Percentiles rank a stretch among this genome's conserved stretches.
phyloP scores from a whole-genome alignment of 2,888 invertebrate genomes.

The Sarcophaga rosellei region DNA sequence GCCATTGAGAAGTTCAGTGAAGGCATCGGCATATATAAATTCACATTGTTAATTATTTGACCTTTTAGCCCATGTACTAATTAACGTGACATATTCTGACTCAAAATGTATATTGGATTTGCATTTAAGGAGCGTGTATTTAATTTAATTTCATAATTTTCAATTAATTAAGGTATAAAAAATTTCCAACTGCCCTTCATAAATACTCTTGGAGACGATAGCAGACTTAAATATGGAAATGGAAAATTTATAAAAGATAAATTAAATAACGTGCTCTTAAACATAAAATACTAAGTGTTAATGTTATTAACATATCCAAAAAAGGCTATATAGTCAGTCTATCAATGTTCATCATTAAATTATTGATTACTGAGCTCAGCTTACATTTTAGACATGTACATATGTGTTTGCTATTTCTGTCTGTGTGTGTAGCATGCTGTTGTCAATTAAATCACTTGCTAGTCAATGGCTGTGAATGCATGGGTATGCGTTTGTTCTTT shows the following conservation, averaged over 20 bases:
- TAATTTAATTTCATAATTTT: no score
- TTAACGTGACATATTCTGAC: no score
- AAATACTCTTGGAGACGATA: not conserved
- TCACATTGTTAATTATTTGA: no score
- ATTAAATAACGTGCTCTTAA: not conserved
- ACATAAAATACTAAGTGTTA: not conserved
- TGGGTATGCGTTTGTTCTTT: not conserved
- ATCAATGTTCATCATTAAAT: constrained; percentile 47
- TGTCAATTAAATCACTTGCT: constrained; percentile 48
- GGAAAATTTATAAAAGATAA: no score
- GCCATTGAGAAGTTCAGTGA: no score
- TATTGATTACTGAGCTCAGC: constrained; percentile 65
- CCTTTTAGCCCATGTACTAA: no score
- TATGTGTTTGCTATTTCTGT: not conserved
- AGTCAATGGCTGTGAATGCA: not conserved
- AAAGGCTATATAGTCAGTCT: not conserved
- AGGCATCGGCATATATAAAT: no score
- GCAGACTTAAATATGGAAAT: not conserved
- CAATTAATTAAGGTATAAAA: no score
- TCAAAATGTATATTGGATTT: no score
- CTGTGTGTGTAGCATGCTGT: constrained; percentile 8
- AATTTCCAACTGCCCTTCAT: no score
- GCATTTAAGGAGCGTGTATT: no score
- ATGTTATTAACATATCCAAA: not conserved
- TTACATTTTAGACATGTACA: not conserved